A percentile compares a stretch with the other conserved stretches of the same genome.
phyloP scores from a whole-genome alignment of 30 jellyfish, hydroid and myxozoan genomes.

The Mastigias papua region DNA sequence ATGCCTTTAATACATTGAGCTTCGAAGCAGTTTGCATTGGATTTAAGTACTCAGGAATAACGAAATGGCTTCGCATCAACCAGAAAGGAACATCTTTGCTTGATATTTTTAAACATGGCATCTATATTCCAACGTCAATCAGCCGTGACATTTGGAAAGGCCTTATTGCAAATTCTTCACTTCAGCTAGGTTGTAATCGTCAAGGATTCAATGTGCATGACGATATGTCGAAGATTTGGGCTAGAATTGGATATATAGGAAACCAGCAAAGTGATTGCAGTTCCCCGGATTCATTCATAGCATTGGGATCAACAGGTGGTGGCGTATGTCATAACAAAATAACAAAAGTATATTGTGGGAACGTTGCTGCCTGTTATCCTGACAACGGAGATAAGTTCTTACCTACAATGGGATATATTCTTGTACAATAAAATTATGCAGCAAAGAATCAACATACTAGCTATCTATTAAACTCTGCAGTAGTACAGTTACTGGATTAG shows the following conservation, averaged over 20 bases:
- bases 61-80: slow-evolving; percentile 16
- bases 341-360: slow-evolving; percentile 1
- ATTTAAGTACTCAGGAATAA: slow-evolving; percentile 5
- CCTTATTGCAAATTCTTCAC: slow-evolving; percentile 8
- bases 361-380: slow-evolving; percentile 17
- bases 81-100: slow-evolving; percentile 2
- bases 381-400: slow-evolving; percentile 22
- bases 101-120: background rate
- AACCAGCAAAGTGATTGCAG: slow-evolving; percentile 34
- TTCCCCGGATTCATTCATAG: slow-evolving; percentile 33
- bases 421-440: background rate
- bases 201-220: slow-evolving; percentile 49
- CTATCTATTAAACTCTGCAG: no score
- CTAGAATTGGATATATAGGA: slow-evolving; percentile 11
- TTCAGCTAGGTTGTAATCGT: slow-evolving; percentile 29
- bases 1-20: slow-evolving; percentile 19
- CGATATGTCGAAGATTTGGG: background rate
- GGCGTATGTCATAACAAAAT: background rate
- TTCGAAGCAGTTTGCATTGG: slow-evolving; percentile 48
- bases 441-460: no score
- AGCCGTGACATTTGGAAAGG: slow-evolving; percentile 19
- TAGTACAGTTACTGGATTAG: no score
- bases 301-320: slow-evolving; percentile 13
- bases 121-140: background rate
- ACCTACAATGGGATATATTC: slow-evolving; percentile 4